phyloP scores from a whole-genome alignment of 2,888 invertebrate genomes.

The Mesorhabditis belari region DNA sequence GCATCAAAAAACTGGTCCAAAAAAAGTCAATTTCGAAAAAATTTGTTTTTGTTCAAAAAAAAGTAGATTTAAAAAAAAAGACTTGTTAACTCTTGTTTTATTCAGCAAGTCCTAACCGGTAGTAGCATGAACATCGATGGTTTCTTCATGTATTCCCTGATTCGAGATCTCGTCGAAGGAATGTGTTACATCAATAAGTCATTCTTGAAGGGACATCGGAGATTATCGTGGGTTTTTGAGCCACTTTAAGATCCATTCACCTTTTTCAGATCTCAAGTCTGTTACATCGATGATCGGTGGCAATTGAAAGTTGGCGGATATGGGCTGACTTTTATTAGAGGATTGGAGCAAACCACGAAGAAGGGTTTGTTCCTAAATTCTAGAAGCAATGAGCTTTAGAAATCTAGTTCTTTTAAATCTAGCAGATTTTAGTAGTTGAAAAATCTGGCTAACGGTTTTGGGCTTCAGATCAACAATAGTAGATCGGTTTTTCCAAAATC shows the following conservation, averaged over 20 bases:
- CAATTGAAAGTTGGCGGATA: conserved; percentile 37
- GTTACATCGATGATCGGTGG: conserved; percentile 34
- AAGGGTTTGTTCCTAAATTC: too few relatives aligned
- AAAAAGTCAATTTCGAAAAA: too few relatives aligned
- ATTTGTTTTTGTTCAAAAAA: too few relatives aligned
- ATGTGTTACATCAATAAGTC: background rate
- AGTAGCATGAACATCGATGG: conserved; percentile 25
- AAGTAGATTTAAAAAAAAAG: too few relatives aligned
- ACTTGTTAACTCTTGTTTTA: too few relatives aligned
- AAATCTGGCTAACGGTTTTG: too few relatives aligned
- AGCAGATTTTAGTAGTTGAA: too few relatives aligned
- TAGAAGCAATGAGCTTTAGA: too few relatives aligned
- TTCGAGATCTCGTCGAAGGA: conserved; percentile 38
- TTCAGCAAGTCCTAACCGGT: background rate
- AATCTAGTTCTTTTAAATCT: background rate
- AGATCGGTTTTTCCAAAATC: too few relatives aligned
- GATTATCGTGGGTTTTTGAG: background rate
- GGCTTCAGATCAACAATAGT: too few relatives aligned
- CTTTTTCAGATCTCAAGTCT: background rate
- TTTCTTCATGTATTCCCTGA: conserved; percentile 46
- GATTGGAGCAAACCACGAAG: conserved; percentile 18
- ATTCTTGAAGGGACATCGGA: background rate
- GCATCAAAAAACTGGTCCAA: too few relatives aligned
- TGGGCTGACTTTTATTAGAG: conserved; percentile 25
- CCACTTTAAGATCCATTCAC: too few relatives aligned